These are phyloP conservation scores for Erpetoichthys calabaricus DNA, from an alignment of 2,797 vertebrate species.

Conservation along the genomic window DNA sequence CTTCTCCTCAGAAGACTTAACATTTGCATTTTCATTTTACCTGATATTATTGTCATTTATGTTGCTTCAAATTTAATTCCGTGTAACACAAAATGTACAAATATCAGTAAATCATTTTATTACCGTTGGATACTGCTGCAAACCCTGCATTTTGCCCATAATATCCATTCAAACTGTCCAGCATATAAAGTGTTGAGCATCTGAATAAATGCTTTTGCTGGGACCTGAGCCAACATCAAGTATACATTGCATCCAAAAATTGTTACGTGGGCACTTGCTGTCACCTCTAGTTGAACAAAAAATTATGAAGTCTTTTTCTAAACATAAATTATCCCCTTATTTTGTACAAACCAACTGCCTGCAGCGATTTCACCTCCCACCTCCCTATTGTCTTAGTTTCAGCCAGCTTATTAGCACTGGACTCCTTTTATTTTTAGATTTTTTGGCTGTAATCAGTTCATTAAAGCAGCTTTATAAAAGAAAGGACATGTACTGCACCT, in stretches of 20 bases:
- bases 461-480: background rate
- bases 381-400: background rate
- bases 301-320: slow-evolving; percentile 30
- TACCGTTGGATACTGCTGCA: too few species aligned
- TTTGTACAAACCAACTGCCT: background rate
- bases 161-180: too few species aligned
- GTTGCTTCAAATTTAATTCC: too few species aligned
- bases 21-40: too few species aligned
- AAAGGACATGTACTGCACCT: background rate
- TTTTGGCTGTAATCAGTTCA: background rate
- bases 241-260: slow-evolving; percentile 37
- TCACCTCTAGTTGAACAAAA: slow-evolving; percentile 35
- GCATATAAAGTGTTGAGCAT: too few species aligned
- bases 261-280: slow-evolving; percentile 34
- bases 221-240: slow-evolving; percentile 21
- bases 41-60: too few species aligned
- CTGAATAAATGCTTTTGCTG: background rate
- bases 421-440: background rate
- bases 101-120: too few species aligned
- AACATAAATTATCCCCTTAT: slow-evolving; percentile 2
- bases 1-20: too few species aligned
- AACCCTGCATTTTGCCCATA: too few species aligned
- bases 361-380: slow-evolving; percentile 3
- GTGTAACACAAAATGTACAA: too few species aligned
- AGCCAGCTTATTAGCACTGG: background rate